Percentiles rank a stretch among this genome's conserved stretches.
phyloP scores from a whole-genome alignment of 2,888 invertebrate genomes.

The Nasonovia ribisnigri region DNA sequence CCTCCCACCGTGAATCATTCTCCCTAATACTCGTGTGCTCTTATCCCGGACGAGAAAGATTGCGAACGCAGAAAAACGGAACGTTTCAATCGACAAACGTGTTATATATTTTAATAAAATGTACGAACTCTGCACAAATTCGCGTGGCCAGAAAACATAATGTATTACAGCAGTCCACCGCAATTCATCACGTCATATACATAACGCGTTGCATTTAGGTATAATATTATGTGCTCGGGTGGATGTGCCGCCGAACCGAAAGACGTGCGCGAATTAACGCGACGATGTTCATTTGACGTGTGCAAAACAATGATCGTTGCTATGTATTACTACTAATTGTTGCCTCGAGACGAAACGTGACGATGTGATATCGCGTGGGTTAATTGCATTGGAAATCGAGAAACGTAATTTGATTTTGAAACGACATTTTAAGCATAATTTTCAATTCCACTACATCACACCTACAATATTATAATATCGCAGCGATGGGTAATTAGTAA shows the following conservation, averaged over 20 bases:
- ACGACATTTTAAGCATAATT: neutral
- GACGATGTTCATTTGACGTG: neutral
- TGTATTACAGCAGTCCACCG: too few species aligned
- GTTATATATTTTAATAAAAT: neutral
- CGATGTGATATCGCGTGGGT: too few species aligned
- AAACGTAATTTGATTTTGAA: neutral
- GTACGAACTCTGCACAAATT: neutral
- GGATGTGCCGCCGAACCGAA: too few species aligned
- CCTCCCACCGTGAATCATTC: slow-evolving; percentile 58
- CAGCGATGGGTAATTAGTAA: too few species aligned
- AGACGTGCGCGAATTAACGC: too few species aligned
- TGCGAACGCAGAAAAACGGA: neutral
- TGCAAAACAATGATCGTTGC: neutral
- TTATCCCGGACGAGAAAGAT: neutral
- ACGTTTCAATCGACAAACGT: slow-evolving; percentile 5
- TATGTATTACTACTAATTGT: too few species aligned
- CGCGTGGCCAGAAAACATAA: neutral
- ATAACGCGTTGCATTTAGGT: too few species aligned
- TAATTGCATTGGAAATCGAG: neutral
- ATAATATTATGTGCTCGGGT: too few species aligned
- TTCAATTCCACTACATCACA: neutral
- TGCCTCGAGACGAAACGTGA: too few species aligned
- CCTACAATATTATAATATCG: too few species aligned
- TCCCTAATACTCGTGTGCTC: neutral
- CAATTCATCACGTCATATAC: neutral